Percentiles rank a stretch among this genome's conserved stretches.
These are phyloP conservation scores for Austrofundulus limnaeus DNA, from an alignment of 2,113 vertebrate species.

Conservation along the genomic window DNA sequence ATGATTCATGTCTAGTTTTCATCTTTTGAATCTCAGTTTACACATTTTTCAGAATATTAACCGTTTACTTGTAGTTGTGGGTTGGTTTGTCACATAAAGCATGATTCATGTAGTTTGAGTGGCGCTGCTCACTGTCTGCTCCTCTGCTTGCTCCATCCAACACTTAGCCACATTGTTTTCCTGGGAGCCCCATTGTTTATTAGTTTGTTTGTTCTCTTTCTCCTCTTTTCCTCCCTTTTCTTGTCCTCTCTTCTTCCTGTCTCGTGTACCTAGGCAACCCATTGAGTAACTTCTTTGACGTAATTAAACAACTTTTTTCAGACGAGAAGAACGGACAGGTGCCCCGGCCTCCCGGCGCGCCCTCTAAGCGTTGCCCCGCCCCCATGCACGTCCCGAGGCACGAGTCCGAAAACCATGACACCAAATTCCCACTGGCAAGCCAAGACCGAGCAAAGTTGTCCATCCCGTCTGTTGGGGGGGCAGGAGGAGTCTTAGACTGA, in stretches of 20 bases:
- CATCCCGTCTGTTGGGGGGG: constrained; percentile 83
- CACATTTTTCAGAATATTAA: neutral
- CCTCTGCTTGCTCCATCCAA: constrained; percentile 66
- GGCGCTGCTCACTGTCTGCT: constrained; percentile 8
- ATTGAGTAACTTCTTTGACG: constrained; percentile 99
- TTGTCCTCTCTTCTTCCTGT: constrained; percentile 78
- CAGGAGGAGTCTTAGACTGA: constrained; percentile 87
- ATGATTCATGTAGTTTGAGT: constrained; percentile 18
- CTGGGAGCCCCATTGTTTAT: constrained; percentile 86
- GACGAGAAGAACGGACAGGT: constrained; percentile 99
- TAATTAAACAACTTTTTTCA: constrained; percentile 99
- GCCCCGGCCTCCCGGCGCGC: constrained; percentile 87
- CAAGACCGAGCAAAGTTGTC: constrained; percentile 85
- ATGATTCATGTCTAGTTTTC: neutral
- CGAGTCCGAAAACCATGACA: constrained; percentile 87
- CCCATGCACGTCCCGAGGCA: constrained; percentile 83
- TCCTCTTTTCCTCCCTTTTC: constrained; percentile 74
- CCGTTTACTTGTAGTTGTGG: too few species aligned
- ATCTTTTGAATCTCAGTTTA: neutral
- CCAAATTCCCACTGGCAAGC: constrained; percentile 83
- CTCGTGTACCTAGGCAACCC: constrained; percentile 92
- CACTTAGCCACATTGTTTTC: constrained; percentile 67
- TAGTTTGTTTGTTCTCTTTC: constrained; percentile 84
- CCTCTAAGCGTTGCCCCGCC: constrained; percentile 86
- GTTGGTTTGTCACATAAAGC: constrained; percentile 6